A percentile compares a stretch with the other conserved stretches of the same genome.
phyloP scores from a whole-genome alignment of 1,140 invertebrate genomes.

The Drosophila busckii region DNA sequence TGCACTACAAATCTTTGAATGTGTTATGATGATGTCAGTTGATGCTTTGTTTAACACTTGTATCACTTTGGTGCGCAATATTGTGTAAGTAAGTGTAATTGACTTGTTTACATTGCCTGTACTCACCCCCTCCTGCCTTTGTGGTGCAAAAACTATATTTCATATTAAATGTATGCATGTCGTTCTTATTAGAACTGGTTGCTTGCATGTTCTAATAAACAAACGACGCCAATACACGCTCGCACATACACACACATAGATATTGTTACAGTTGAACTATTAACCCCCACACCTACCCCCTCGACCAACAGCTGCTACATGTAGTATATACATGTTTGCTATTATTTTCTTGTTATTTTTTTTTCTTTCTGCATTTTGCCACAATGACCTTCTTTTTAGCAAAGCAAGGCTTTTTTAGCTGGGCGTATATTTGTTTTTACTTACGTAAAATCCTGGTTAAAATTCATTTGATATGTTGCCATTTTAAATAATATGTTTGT shows the following conservation, averaged over 20 bases:
- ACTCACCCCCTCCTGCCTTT: neutral
- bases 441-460: slow-evolving; percentile 78
- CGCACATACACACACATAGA: slow-evolving; percentile 11
- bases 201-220: slow-evolving; percentile 70
- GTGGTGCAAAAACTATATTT: slow-evolving; percentile 32
- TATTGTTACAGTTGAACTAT: slow-evolving; percentile 43
- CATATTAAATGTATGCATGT: slow-evolving; percentile 60
- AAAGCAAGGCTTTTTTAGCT: slow-evolving; percentile 41
- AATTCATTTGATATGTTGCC: slow-evolving; percentile 74
- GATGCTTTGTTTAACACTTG: neutral
- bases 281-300: slow-evolving; percentile 13
- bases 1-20: slow-evolving; percentile 11
- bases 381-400: slow-evolving; percentile 51
- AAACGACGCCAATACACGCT: slow-evolving; percentile 50
- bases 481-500: slow-evolving; percentile 43
- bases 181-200: slow-evolving; percentile 62
- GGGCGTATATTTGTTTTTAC: slow-evolving; percentile 36
- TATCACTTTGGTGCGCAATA: neutral
- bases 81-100: slow-evolving; percentile 6
- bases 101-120: neutral
- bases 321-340: slow-evolving; percentile 51
- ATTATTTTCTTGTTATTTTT: slow-evolving; percentile 30
- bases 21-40: slow-evolving; percentile 22
- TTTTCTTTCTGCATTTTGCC: slow-evolving; percentile 45
- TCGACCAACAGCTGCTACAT: slow-evolving; percentile 48